These are phyloP conservation scores for Glaucomys volans DNA, from an alignment of 2,113 vertebrate genomes.

Conservation along the genomic window DNA sequence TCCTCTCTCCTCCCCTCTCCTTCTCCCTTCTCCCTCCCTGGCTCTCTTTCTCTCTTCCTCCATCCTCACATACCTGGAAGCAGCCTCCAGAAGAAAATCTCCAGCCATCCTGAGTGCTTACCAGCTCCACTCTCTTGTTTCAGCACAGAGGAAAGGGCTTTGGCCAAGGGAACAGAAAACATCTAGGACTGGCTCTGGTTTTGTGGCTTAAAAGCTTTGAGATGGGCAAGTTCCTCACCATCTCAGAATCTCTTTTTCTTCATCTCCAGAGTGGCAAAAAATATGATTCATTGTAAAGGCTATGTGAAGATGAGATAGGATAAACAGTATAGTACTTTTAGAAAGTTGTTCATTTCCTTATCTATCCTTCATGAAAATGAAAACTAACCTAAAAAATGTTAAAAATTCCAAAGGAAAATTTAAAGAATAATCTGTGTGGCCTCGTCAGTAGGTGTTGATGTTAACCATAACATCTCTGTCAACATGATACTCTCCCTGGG, in stretches of 20 bases:
- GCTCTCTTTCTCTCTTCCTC: background rate
- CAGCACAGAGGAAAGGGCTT: background rate
- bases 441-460: background rate
- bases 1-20: background rate
- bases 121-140: background rate
- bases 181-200: background rate
- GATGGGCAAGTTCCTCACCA: background rate
- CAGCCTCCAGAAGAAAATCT: background rate
- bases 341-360: background rate
- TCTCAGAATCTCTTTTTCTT: background rate
- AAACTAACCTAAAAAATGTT: constrained; percentile 30
- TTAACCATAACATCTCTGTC: background rate
- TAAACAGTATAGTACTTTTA: background rate
- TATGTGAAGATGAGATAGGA: background rate
- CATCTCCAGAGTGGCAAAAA: background rate
- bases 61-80: background rate
- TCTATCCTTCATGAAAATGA: background rate
- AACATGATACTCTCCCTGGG: rapidly evolving
- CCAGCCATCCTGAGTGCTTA: background rate
- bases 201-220: background rate
- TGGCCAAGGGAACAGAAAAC: background rate
- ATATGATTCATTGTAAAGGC: background rate
- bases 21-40: too few species aligned
- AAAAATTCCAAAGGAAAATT: background rate
- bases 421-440: background rate